phyloP scores from a whole-genome alignment of 2,113 vertebrate genomes.

The Gnathonemus longibarbis region DNA sequence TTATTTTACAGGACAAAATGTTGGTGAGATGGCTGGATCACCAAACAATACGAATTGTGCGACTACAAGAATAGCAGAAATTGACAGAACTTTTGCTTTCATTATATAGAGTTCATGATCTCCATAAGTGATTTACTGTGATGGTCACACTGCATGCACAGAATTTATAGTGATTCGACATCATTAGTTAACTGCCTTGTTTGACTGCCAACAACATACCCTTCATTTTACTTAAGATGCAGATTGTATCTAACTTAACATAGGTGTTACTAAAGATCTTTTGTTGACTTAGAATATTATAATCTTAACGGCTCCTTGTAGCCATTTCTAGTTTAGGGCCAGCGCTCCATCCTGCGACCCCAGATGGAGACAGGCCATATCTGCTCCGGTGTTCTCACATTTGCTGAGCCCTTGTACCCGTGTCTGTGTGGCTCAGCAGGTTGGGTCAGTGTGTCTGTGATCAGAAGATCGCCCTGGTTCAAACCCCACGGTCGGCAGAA shows the following conservation, averaged over 20 bases:
- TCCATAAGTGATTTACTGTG: neutral
- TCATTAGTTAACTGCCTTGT: neutral
- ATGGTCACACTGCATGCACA: neutral
- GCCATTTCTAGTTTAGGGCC: neutral
- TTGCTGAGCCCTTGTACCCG: neutral
- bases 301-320: neutral
- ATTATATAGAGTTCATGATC: neutral
- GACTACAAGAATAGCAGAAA: neutral
- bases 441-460: neutral
- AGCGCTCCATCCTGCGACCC: neutral
- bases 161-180: neutral
- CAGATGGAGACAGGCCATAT: neutral
- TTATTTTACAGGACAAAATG: neutral
- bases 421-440: neutral
- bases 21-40: neutral
- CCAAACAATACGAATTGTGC: neutral
- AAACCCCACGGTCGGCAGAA: neutral
- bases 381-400: neutral
- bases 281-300: neutral
- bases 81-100: neutral
- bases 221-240: neutral
- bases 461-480: neutral
- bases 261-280: neutral
- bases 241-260: neutral
- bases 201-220: neutral